These are phyloP conservation scores for Amblyteles armatorius DNA, from an alignment of 2,888 invertebrate genomes.

Conservation along the genomic window DNA sequence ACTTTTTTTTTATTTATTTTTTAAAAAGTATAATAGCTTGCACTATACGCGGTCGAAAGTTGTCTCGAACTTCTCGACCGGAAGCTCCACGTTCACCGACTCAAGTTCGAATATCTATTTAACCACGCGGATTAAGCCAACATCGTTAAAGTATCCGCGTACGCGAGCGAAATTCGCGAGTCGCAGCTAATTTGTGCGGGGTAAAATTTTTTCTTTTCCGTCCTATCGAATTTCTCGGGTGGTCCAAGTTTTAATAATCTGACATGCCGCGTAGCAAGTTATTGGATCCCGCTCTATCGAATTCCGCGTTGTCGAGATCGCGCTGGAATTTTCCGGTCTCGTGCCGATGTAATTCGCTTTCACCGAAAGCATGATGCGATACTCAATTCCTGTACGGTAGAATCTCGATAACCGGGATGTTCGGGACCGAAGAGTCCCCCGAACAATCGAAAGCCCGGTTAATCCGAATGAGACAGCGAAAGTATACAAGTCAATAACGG, in stretches of 20 bases:
- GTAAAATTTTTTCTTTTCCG: background rate
- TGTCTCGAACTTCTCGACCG: background rate
- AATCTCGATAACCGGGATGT: no score
- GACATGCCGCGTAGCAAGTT: background rate
- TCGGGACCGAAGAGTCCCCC: no score
- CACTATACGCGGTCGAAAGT: conserved; percentile 7
- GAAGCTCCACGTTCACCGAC: background rate
- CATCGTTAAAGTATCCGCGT: background rate
- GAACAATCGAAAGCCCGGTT: no score
- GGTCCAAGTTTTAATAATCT: background rate
- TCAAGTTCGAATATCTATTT: conserved; percentile 4
- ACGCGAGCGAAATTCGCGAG: background rate
- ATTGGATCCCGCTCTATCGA: background rate
- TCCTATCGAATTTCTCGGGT: background rate
- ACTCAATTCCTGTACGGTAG: background rate
- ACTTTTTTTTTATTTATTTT: conserved; percentile 7
- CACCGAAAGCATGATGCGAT: background rate
- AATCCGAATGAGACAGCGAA: no score
- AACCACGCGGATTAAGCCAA: background rate
- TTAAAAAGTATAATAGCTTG: conserved; percentile 25
- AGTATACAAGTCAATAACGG: no score
- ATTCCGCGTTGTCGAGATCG: background rate
- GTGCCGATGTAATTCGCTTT: background rate
- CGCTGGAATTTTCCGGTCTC: background rate
- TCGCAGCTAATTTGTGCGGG: background rate